Evolutionary conservation across 2,797 vertebrate genomes (phyloP).

Genomic region (Steatocranus sp.): DNA sequence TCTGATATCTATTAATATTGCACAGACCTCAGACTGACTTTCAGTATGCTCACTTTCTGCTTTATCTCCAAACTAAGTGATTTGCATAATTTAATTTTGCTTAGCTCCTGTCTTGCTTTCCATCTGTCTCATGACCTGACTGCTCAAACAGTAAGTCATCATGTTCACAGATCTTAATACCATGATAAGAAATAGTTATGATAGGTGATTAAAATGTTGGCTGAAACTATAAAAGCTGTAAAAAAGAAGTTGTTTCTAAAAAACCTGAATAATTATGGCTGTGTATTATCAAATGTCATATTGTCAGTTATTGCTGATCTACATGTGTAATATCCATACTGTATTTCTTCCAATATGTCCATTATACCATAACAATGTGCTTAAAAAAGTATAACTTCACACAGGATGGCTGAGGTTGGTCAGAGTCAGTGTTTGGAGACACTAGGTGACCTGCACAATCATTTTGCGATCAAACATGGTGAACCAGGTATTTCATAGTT

Average conservation of each 20-base stretch:
- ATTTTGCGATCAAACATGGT: fast-evolving
- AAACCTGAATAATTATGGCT: not conserved
- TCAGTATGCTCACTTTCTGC: not conserved
- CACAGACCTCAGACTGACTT: not conserved
- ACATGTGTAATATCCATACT: not conserved
- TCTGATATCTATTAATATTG: not conserved
- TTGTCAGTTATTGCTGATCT: not conserved
- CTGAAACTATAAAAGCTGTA: not conserved
- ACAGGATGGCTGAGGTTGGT: not conserved
- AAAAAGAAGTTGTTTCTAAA: not conserved
- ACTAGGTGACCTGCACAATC: fast-evolving
- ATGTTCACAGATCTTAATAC: not conserved
- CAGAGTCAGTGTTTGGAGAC: not conserved
- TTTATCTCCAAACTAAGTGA: not conserved
- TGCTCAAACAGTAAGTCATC: not conserved
- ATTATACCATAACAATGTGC: not conserved
- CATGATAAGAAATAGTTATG: not conserved
- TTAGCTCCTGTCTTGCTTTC: not conserved
- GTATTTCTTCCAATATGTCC: not conserved
- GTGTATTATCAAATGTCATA: not conserved
- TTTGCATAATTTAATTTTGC: not conserved
- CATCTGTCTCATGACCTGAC: not conserved
- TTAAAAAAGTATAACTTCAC: not conserved
- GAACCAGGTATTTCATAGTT: not conserved
- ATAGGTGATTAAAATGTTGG: not conserved